Base-by-base conservation (phyloP, 2,113 vertebrate genomes). In the Phocoena sinus region DNA sequence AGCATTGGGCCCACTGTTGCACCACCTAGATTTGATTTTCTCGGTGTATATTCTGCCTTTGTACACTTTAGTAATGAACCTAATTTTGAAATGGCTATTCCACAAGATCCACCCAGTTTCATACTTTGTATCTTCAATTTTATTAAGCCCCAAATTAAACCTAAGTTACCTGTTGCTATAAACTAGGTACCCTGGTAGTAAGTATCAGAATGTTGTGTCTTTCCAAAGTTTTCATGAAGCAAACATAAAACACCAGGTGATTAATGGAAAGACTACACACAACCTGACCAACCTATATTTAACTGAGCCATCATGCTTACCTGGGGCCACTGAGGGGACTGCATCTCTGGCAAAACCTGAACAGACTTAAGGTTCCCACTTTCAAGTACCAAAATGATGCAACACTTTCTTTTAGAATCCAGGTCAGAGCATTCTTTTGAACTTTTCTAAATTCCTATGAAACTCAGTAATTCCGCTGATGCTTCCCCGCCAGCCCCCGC, bases 91-190 rank as follows among this genome's bases (percentile, higher is more conserved):
- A 56, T 10, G 21, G 38, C 44, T 50, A 21, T 56, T 88, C 25
- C 9, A 15, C 13, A 77, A 92, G 38, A 79, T 28, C 15, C 21
- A 70, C 8, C 23, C 21, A 8, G 21, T 36, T 26, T 79, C 44
- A 73, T 31, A 91, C 13, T 63, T 70, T n/a, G 1, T 71, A 41
- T n/a, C 67, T 82, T 77, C 33, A 26, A 56, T 50, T 93, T 73
- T 91, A 56, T 33, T 26, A 92, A 50, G 31, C 10, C 56, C 41
- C 74, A 67, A 71, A 86, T 33, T 73, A 96, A 91, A 83, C 71
- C 9, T 3, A 87, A 38, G 23, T 63, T 44, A 77, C 23, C 71
- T 4, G 3, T 71, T 44, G 26, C 23, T 73, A 86, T n/a, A 56
- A 38, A 74, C n/a, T 18, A 41, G 60, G 47, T 63, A 62, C 58